These are phyloP conservation scores for Trematomus bernacchii DNA, from an alignment of 2,797 vertebrate species.

Conservation along the genomic window DNA sequence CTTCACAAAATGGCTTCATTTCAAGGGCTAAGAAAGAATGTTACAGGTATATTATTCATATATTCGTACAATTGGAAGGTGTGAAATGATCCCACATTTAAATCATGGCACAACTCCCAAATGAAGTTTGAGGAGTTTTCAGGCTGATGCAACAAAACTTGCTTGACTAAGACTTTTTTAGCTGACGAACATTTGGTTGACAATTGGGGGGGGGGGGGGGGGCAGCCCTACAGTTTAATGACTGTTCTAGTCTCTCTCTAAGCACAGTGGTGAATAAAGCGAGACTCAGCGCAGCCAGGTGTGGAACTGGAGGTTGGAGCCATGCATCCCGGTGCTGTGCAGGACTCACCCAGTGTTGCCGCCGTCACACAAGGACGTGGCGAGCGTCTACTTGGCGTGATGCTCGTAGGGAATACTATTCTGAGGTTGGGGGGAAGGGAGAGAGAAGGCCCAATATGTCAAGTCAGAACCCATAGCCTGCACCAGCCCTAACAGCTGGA, in stretches of 20 bases:
- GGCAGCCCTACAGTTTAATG: background rate
- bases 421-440: conserved; percentile 88
- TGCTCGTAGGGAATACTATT: conserved; percentile 99
- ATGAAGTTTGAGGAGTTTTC: too few relatives aligned
- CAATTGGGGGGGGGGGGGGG: too few relatives aligned
- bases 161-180: too few relatives aligned
- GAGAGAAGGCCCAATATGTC: conserved; percentile 71
- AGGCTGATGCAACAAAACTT: too few relatives aligned
- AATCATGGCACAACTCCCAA: too few relatives aligned
- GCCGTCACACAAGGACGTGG: conserved; percentile 92
- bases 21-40: too few relatives aligned
- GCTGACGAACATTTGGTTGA: too few relatives aligned
- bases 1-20: too few relatives aligned
- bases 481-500: conserved; percentile 30
- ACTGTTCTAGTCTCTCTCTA: conserved; percentile 10
- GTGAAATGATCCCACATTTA: too few relatives aligned
- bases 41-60: too few relatives aligned
- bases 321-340: conserved; percentile 58
- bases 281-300: conserved; percentile 21
- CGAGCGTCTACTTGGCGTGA: conserved; percentile 96
- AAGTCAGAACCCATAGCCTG: conserved; percentile 56
- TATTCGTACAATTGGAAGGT: too few relatives aligned
- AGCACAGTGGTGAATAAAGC: conserved; percentile 11
- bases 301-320: conserved; percentile 44
- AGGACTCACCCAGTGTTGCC: conserved; percentile 92